phyloP scores from a whole-genome alignment of 2,888 invertebrate genomes.

The Ormyrus thymus region DNA sequence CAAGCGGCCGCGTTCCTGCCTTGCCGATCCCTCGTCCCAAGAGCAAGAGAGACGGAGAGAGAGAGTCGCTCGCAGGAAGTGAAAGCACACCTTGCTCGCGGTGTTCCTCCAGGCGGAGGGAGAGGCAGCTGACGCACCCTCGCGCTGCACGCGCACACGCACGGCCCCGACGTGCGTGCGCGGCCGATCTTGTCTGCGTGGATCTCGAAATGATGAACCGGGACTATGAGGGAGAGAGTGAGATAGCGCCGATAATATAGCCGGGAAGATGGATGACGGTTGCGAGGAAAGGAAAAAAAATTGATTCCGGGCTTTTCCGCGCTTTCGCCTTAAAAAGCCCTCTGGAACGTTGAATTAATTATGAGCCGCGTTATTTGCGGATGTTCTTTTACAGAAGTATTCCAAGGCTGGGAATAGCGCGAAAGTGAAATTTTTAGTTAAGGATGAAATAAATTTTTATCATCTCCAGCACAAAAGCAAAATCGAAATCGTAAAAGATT shows the following conservation, averaged over 20 bases:
- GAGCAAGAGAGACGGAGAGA: not conserved
- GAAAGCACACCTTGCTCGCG: conserved; percentile 4
- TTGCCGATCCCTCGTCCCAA: not conserved
- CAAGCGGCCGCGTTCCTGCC: not conserved
- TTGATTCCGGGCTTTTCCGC: conserved; percentile 40
- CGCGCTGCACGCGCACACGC: conserved; percentile 33
- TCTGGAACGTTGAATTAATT: too few species aligned
- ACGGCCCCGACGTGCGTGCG: conserved; percentile 35
- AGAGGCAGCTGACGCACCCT: conserved; percentile 58
- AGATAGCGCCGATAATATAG: conserved; percentile 21
- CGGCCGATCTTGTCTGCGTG: not conserved
- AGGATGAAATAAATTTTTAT: too few species aligned
- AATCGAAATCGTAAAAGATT: not conserved
- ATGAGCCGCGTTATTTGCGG: too few species aligned
- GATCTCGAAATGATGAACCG: conserved; percentile 22
- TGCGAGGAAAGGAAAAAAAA: conserved; percentile 20
- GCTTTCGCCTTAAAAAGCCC: not conserved
- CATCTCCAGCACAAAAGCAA: too few species aligned
- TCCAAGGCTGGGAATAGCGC: too few species aligned
- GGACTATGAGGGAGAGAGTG: conserved; percentile 47
- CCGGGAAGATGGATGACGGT: conserved; percentile 43
- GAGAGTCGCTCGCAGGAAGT: not conserved
- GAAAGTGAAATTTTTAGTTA: too few species aligned
- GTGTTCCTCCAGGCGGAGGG: conserved; percentile 36
- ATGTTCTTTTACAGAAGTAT: too few species aligned